Percentiles rank a stretch among this genome's conserved stretches.
Conservation (phyloP, 2,113 vertebrate species). For the Triplophysa siluroides region DNA sequence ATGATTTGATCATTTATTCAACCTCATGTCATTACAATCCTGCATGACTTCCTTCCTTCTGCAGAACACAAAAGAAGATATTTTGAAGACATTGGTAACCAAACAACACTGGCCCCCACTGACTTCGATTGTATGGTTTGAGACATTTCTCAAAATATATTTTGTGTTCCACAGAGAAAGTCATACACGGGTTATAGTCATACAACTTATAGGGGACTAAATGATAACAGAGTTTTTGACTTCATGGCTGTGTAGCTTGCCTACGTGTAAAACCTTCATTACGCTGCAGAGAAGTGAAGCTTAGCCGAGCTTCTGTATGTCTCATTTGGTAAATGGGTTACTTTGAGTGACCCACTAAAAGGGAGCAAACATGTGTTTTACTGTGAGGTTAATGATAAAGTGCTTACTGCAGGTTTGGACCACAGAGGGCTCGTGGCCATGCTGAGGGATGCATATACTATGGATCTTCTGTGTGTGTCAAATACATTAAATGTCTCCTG, state of each 20-base stretch:
- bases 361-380: slow-evolving; percentile 28
- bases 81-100: too few species aligned
- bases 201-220: too few species aligned
- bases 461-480: neutral
- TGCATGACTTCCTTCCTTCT: too few species aligned
- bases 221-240: too few species aligned
- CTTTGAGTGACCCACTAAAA: slow-evolving; percentile 35
- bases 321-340: slow-evolving; percentile 51
- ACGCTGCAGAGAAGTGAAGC: neutral
- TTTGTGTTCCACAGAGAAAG: too few species aligned
- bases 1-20: too few species aligned
- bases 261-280: neutral
- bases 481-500: neutral
- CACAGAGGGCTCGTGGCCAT: neutral
- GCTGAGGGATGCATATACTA: neutral
- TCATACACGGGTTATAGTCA: too few species aligned
- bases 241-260: neutral
- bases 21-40: too few species aligned
- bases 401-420: slow-evolving; percentile 25
- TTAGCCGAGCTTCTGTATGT: slow-evolving; percentile 11
- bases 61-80: too few species aligned
- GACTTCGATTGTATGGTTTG: too few species aligned
- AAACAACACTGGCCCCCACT: too few species aligned
- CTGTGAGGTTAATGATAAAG: slow-evolving; percentile 40
- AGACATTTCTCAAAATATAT: too few species aligned